A percentile compares a stretch with the other conserved stretches of the same genome.
phyloP scores from a whole-genome alignment of 35 echinoderm and acorn worm genomes.

The Stichopus chloronotus region DNA sequence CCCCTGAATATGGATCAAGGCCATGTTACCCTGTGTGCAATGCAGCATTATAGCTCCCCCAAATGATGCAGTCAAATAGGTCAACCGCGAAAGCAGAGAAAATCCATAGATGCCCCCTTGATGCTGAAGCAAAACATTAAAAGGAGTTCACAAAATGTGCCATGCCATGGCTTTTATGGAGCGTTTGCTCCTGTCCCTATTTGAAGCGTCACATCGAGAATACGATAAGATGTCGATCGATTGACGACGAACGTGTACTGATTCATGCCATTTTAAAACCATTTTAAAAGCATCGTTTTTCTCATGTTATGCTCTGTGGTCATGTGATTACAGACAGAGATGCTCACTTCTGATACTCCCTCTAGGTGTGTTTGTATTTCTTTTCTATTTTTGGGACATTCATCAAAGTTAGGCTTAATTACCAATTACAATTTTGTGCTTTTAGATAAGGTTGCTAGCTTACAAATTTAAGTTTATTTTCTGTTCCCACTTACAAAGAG shows the following conservation, averaged over 20 bases:
- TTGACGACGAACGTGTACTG: constrained; percentile 32
- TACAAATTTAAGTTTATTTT: too few relatives aligned
- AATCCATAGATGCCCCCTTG: constrained; percentile 53
- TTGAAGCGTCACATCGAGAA: neutral
- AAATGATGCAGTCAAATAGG: constrained; percentile 49
- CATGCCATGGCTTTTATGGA: constrained; percentile 22
- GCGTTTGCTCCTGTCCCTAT: neutral
- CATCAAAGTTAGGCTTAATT: too few relatives aligned
- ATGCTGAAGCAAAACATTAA: constrained; percentile 32
- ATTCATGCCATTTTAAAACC: constrained; percentile 30
- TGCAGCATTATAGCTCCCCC: constrained; percentile 21
- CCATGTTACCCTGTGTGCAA: neutral
- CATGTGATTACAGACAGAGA: neutral
- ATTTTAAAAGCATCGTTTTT: neutral
- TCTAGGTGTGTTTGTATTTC: too few relatives aligned
- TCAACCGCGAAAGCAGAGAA: constrained; percentile 54
- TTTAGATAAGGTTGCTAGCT: too few relatives aligned
- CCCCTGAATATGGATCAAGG: constrained; percentile 44
- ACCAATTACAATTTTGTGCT: too few relatives aligned
- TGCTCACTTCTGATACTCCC: neutral
- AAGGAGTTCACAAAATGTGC: constrained; percentile 26
- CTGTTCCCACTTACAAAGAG: too few relatives aligned
- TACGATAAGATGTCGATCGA: constrained; percentile 26
- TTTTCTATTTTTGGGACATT: too few relatives aligned
- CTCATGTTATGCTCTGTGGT: neutral